Conservation (phyloP, 2,888 invertebrate species). For the Drepana falcataria region DNA sequence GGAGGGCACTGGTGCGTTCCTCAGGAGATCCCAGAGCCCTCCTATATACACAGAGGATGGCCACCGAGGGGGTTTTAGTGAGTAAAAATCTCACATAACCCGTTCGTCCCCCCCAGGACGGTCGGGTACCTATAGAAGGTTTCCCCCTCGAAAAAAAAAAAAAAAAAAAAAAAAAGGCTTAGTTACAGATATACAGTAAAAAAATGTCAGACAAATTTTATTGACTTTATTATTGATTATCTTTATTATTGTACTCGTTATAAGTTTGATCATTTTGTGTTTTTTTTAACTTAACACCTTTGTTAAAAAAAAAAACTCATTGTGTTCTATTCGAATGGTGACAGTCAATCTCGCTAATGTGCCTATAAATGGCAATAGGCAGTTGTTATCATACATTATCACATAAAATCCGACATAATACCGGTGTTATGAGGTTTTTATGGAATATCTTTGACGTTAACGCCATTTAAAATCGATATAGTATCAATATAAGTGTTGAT, state of each 20-base stretch:
- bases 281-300: background rate
- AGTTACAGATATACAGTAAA: no score
- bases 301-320: background rate
- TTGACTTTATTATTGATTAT: no score
- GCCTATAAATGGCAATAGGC: background rate
- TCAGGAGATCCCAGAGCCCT: no score
- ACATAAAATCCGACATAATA: background rate
- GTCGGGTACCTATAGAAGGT: no score
- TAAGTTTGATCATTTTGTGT: constrained; percentile 9
- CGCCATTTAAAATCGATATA: background rate
- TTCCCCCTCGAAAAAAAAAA: no score
- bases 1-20: no score
- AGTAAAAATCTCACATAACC: no score
- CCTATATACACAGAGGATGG: no score
- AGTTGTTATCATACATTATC: constrained; percentile 1
- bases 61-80: no score
- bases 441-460: background rate
- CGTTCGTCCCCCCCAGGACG: no score
- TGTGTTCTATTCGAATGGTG: background rate
- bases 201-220: no score
- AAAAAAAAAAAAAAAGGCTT: no score
- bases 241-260: constrained; percentile 17
- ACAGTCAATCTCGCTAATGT: constrained; percentile 1
- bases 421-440: background rate
- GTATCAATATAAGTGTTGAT: background rate